Percentiles rank a stretch among this genome's conserved stretches.
Conservation (phyloP, 2,888 invertebrate species). For the Camptogramma bilineatum region DNA sequence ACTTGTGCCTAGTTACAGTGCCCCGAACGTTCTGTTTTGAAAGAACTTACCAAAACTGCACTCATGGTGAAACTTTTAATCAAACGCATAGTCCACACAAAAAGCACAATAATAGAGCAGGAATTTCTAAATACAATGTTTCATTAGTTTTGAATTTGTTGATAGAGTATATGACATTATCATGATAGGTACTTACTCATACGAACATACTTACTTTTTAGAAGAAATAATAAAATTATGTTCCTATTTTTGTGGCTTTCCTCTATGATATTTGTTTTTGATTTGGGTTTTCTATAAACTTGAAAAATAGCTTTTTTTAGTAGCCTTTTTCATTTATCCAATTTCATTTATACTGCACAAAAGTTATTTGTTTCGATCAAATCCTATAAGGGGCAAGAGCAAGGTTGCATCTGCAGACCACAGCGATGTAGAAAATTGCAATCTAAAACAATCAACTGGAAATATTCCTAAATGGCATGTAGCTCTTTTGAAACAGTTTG, state of each 20-base stretch:
- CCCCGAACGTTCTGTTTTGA: neutral
- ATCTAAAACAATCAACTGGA: constrained; percentile 33
- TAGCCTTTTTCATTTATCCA: neutral
- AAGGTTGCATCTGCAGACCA: constrained; percentile 19
- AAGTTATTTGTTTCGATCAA: neutral
- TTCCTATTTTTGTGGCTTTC: too few species aligned
- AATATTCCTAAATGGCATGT: constrained; percentile 22
- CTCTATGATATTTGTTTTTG: too few species aligned
- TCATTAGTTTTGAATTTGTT: too few species aligned
- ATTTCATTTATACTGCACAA: neutral
- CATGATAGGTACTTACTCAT: too few species aligned
- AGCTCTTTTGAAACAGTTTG: constrained; percentile 9
- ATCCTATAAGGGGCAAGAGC: neutral
- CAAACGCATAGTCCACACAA: neutral
- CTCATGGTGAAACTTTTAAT: neutral
- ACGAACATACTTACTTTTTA: too few species aligned
- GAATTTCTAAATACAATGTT: too few species aligned
- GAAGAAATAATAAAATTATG: too few species aligned
- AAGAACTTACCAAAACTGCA: neutral
- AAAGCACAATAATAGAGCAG: neutral
- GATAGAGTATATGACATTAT: too few species aligned
- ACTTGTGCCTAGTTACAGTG: neutral
- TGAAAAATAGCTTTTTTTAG: too few species aligned
- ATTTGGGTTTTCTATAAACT: too few species aligned
- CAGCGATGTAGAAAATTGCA: constrained; percentile 28